A percentile compares a stretch with the other conserved stretches of the same genome.
Conservation (phyloP, 2,797 vertebrate genomes). For the Molossus alvarezi region DNA sequence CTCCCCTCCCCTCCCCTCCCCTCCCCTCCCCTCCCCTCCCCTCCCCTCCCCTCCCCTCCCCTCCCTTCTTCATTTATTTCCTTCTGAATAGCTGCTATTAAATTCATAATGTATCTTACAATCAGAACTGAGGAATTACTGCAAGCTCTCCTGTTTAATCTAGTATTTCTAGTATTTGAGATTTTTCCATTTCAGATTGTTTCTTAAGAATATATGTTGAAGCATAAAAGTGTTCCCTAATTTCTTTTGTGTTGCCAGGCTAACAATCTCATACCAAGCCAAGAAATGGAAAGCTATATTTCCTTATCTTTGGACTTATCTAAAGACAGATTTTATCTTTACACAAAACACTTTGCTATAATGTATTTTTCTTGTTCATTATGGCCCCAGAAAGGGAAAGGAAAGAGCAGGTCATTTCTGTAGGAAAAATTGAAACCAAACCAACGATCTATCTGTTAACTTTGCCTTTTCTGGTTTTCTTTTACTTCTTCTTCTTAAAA, state of each 20-base stretch:
- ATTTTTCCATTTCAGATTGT: not conserved
- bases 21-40: not conserved
- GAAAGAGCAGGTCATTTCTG: slow-evolving; percentile 3
- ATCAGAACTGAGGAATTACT: slow-evolving; percentile 1
- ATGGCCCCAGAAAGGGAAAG: not conserved
- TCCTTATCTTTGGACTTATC: not conserved
- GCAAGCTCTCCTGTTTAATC: not conserved
- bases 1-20: too few relatives aligned
- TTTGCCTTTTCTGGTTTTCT: slow-evolving; percentile 21
- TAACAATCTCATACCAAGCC: not conserved
- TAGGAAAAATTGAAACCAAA: slow-evolving; percentile 35
- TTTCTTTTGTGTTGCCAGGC: not conserved
- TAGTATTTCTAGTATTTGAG: not conserved
- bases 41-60: not conserved
- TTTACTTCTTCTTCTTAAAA: not conserved
- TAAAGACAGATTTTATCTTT: slow-evolving; percentile 73
- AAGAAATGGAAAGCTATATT: slow-evolving; percentile 14
- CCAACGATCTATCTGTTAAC: slow-evolving; percentile 32
- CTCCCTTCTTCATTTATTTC: too few relatives aligned
- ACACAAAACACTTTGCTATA: slow-evolving; percentile 12
- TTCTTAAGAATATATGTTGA: not conserved
- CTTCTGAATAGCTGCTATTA: not conserved
- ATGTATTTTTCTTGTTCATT: not conserved
- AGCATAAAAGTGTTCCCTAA: not conserved
- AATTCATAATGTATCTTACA: not conserved